Percentiles rank a stretch among this genome's conserved stretches.
phyloP scores from a whole-genome alignment of 2,797 vertebrate species.

The Poecile montanus region DNA sequence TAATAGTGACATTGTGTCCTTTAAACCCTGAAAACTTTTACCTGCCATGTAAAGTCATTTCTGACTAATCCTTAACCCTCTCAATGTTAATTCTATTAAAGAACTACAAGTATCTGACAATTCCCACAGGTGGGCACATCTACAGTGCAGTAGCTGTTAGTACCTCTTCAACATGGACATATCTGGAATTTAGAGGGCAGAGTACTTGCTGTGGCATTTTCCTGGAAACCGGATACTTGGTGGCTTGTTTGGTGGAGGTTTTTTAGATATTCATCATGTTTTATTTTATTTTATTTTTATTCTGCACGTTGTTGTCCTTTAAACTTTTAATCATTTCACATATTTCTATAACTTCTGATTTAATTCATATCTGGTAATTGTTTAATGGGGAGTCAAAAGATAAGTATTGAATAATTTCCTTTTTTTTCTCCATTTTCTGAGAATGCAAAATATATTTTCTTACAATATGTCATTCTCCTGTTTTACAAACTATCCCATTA shows the following conservation, averaged over 20 bases:
- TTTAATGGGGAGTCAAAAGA: background rate
- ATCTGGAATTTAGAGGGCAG: background rate
- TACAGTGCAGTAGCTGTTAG: background rate
- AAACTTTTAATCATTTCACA: background rate
- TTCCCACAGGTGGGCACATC: background rate
- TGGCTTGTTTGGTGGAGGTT: background rate
- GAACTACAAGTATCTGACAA: background rate
- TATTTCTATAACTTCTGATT: background rate
- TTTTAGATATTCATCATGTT: background rate
- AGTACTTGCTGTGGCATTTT: background rate
- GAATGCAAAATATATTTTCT: background rate
- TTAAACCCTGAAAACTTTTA: background rate
- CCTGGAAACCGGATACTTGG: background rate
- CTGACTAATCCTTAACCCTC: background rate
- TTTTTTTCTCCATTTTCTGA: background rate
- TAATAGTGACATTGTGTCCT: background rate
- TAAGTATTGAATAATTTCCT: background rate
- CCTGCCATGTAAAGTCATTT: background rate
- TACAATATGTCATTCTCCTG: background rate
- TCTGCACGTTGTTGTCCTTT: background rate
- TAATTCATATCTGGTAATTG: background rate
- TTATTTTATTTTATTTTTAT: background rate
- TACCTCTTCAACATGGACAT: background rate
- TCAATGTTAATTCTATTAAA: background rate
- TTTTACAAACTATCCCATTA: background rate